Evolutionary conservation across 2,888 invertebrate genomes (phyloP), one percentile per base, ranked within the genome.

Genomic region (Xiphydria camelus): DNA sequence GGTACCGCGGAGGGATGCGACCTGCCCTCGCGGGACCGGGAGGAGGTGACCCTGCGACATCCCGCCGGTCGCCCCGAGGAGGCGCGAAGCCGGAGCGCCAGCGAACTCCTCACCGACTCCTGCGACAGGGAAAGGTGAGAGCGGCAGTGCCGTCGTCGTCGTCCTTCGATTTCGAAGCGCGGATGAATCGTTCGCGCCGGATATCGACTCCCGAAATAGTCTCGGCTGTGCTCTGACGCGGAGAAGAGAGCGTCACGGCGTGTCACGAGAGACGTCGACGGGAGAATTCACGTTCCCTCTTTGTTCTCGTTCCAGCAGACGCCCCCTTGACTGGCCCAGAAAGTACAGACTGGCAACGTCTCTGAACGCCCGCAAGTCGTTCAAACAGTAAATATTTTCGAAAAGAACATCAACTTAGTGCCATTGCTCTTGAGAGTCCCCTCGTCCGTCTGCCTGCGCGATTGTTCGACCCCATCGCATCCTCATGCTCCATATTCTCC

Each of bases 61-160:
- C 80, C 79, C 56, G 64, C 66, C 46, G 66, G 77, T 57, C 64
- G 70, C 33, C 52, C 64, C n/a, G 75, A 75, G 47, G 66, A 75
- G 46, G 62, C 67, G 26, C 79, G 82, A 66, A 83, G 82, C 63
- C 79, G 82, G 66, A 86, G 86, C 64, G 86, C 86, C 42, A 81
- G 81, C 64, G 82, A 87, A 68, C 79, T 87, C 46, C 82, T 86
- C 41, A 83, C 84, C 34, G 82, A 83, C 10, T 62, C 71, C 19
- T 66, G 63, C 49, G 71, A 72, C 32, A 63, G 63, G 22, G 72
- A 73, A 42, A 67, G 66, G 74, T 69, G 51, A 50, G 34, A 12
- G n/a, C n/a, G n/a, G n/a, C n/a, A n/a, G n/a, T n/a, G n/a, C n/a
- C n/a, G n/a, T n/a, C n/a, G n/a, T n/a, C n/a, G n/a, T 10, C 7